Evolutionary conservation across 2,888 invertebrate genomes (phyloP).

Genomic region (Calliscelio sp.): DNA sequence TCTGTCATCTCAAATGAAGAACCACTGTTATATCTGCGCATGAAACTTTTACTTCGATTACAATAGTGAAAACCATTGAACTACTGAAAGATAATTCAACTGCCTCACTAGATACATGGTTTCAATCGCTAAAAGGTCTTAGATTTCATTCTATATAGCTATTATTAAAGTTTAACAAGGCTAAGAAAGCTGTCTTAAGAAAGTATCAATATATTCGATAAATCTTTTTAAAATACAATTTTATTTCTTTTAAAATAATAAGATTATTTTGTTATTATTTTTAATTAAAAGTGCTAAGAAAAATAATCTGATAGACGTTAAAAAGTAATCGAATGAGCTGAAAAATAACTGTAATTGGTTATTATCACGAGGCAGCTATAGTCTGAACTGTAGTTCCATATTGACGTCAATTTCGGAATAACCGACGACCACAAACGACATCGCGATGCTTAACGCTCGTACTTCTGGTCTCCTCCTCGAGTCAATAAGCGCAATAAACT

Average conservation of each 20-base stretch:
- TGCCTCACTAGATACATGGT: slow-evolving; percentile 80
- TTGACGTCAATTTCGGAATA: slow-evolving; percentile 76
- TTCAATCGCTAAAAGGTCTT: slow-evolving; percentile 83
- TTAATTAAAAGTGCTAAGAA: no score
- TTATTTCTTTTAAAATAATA: no score
- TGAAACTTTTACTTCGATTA: slow-evolving; percentile 81
- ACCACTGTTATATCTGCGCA: slow-evolving; percentile 75
- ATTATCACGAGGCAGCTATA: slow-evolving; percentile 31
- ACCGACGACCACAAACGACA: slow-evolving; percentile 75
- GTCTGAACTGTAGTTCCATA: slow-evolving; percentile 76
- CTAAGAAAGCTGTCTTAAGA: neutral
- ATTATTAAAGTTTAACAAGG: slow-evolving; percentile 21
- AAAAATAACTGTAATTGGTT: slow-evolving; percentile 40
- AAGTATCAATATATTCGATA: neutral
- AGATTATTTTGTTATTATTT: no score
- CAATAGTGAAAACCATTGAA: slow-evolving; percentile 76
- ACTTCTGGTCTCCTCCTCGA: slow-evolving; percentile 76
- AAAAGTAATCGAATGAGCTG: slow-evolving; percentile 1
- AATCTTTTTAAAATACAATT: no score
- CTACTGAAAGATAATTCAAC: slow-evolving; percentile 81
- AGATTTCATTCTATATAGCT: slow-evolving; percentile 47
- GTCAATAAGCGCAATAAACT: no score
- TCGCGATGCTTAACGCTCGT: slow-evolving; percentile 75
- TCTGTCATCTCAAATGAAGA: slow-evolving; percentile 69
- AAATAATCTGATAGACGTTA: no score